Conservation (phyloP, 2,797 vertebrate genomes). For the Mergus octosetaceus region DNA sequence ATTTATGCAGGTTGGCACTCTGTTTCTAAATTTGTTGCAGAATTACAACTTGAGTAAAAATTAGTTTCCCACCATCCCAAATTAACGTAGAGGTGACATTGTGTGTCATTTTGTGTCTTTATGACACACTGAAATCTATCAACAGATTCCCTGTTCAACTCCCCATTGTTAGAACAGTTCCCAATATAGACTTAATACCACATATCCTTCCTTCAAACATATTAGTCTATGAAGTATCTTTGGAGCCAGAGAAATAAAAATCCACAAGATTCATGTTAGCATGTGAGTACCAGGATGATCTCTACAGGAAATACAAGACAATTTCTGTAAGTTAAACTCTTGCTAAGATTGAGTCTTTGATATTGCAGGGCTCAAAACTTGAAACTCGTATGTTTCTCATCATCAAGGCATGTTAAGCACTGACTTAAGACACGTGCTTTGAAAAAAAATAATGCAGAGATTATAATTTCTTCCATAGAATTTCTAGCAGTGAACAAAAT, state of each 20-base stretch:
- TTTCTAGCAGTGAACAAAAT: not conserved
- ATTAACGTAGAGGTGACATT: not conserved
- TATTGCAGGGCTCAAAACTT: not conserved
- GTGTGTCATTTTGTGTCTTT: not conserved
- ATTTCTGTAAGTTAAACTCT: not conserved
- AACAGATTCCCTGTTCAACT: not conserved
- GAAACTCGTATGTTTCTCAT: not conserved
- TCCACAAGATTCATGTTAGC: not conserved
- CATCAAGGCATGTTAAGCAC: not conserved
- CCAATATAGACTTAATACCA: not conserved
- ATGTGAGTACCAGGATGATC: not conserved
- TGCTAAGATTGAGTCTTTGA: accelerated
- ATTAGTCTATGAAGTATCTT: not conserved
- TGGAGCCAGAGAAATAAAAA: not conserved
- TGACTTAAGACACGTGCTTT: not conserved
- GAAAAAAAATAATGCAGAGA: not conserved
- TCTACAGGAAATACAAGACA: not conserved
- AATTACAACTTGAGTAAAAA: not conserved
- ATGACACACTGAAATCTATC: not conserved
- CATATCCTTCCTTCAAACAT: not conserved
- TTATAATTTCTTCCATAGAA: not conserved
- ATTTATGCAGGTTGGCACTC: not conserved
- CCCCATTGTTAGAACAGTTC: not conserved
- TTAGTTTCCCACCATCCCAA: not conserved
- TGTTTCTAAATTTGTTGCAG: not conserved